Percentiles rank a stretch among this genome's conserved stretches.
Conservation (phyloP, 2,888 invertebrate species). For the Bedellia somnulentella region DNA sequence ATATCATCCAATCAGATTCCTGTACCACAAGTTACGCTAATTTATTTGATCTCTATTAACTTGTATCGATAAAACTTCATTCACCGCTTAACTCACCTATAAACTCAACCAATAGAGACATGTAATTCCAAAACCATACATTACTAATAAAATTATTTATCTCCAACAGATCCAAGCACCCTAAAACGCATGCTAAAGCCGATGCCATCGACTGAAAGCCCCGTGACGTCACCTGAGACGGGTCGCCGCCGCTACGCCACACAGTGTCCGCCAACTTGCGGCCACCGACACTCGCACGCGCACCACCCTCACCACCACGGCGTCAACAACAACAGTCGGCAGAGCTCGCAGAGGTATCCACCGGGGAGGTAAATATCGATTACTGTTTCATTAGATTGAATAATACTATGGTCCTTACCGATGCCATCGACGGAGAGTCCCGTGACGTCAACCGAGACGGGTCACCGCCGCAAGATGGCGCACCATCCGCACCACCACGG, state of each 20-base stretch:
- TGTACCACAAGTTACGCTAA: too few relatives aligned
- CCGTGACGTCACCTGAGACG: conserved; percentile 90
- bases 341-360: conserved; percentile 68
- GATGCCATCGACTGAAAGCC: conserved; percentile 87
- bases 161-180: conserved; percentile 75
- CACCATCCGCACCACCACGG: too few relatives aligned
- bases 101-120: too few relatives aligned
- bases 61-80: too few relatives aligned
- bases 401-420: too few relatives aligned
- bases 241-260: conserved; percentile 74
- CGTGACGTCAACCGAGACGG: conserved; percentile 89
- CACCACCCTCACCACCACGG: conserved; percentile 41
- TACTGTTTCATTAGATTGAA: too few relatives aligned
- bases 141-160: too few relatives aligned
- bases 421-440: conserved; percentile 90
- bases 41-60: too few relatives aligned
- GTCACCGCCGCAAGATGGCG: conserved; percentile 74
- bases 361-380: conserved; percentile 63
- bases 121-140: too few relatives aligned
- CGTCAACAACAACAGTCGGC: conserved; percentile 65
- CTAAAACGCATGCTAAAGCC: conserved; percentile 93
- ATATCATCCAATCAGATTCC: too few relatives aligned
- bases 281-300: conserved; percentile 61
- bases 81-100: too few relatives aligned
- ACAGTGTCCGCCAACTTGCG: conserved; percentile 64